Conservation (phyloP, 1,140 invertebrate genomes). For the Megalopta genalis region DNA sequence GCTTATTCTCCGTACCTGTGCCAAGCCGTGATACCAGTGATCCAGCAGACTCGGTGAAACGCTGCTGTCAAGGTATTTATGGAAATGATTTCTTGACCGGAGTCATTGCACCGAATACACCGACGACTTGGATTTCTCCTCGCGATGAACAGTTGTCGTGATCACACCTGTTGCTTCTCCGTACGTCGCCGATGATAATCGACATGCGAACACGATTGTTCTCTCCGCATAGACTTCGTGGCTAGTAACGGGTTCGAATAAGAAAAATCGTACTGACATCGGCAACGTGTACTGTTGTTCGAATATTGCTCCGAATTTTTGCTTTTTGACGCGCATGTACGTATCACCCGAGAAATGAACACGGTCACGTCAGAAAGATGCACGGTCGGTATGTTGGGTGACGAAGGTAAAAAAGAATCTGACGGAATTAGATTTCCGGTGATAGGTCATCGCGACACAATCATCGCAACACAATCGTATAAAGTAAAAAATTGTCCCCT, state of each 20-base stretch:
- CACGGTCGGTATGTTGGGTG: conserved; percentile 6
- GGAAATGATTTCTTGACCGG: conserved; percentile 54
- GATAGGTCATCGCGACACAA: neutral
- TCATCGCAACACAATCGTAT: neutral
- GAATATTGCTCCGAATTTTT: neutral
- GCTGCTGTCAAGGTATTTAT: conserved; percentile 63
- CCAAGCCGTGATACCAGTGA: conserved; percentile 23
- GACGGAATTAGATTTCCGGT: neutral
- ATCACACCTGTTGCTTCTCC: conserved; percentile 56
- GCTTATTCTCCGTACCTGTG: conserved; percentile 18
- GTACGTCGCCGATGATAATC: conserved; percentile 35
- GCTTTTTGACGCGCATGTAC: neutral
- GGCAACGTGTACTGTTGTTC: neutral
- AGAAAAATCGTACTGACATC: conserved; percentile 21
- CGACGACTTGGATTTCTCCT: conserved; percentile 48
- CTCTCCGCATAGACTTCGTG: conserved; percentile 16
- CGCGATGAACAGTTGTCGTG: conserved; percentile 22
- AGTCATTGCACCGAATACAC: conserved; percentile 47
- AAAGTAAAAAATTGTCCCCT: conserved; percentile 19
- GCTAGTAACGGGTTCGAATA: conserved; percentile 17
- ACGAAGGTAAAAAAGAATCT: neutral
- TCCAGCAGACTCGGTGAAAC: conserved; percentile 49
- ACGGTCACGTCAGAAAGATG: neutral
- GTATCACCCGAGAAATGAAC: neutral
- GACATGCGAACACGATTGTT: neutral